Evolutionary conservation across 2,888 invertebrate genomes (phyloP), one percentile per base, ranked within the genome.

Genomic region (Seladonia tumulorum): DNA sequence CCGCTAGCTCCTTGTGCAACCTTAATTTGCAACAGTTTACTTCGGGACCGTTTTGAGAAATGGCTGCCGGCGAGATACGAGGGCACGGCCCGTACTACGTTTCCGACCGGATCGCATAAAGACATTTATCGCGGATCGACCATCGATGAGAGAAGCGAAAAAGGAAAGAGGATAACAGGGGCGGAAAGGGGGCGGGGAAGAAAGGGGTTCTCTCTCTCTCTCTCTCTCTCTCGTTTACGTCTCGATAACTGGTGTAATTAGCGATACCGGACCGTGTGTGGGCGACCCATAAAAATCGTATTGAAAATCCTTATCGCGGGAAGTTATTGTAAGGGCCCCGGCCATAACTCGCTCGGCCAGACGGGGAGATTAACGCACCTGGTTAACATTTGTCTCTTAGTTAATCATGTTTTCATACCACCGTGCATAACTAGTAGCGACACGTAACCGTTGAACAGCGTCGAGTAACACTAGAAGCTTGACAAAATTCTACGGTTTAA

Each of bases 11-110:
- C 94, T 93, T 93, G 94, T 93, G 93, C 93, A 93, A 94, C 93
- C 94, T 94, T 94, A 94, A 94, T 94, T 94, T 94, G 94, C 94
- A 94, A 94, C 94, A 94, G 94, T 94, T 94, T 94, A 94, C 94
- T 93, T 92, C 92, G 89, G 88, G 90, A 90, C 90, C 90, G 87
- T 91, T 93, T 94, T 93, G 93, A 94, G 92, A 93, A 93, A 94
- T 92, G 94, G 92, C 92, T 89, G 91, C 88, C 90, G 87, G 84
- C 89, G 87, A 92, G 91, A 91, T 93, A 91, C 88, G 87, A 90
- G 90, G 87, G 89, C 91, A 88, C 82, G 81, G 83, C 81, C 89
- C 87, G 79, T 76, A 84, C 82, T 81, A 84, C 86, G 88, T 87
- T 88, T 78, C 88, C 82, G 85, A 63, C 57, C 71, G 86, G 89